Evolutionary conservation across 2,888 invertebrate species (phyloP), one percentile per base, ranked within the genome.

Genomic region (Anthophora plumipes): DNA sequence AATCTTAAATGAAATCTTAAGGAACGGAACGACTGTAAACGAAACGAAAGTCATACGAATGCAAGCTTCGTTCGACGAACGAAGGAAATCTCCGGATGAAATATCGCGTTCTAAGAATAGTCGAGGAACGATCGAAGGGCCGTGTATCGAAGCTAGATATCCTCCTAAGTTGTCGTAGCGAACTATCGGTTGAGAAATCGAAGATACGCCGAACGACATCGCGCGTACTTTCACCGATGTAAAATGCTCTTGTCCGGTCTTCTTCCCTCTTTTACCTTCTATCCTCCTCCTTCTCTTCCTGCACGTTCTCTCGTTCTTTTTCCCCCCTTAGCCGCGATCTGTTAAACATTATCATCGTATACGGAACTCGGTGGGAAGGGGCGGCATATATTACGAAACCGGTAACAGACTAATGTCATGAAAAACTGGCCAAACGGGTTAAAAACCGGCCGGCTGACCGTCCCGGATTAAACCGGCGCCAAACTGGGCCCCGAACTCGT

Each of bases 371-470:
- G 72, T 64, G 79, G 77, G 83, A 86, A 84, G 85, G 81, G 82
- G 79, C 82, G 79, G 82, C 84, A 81, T 85, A 84, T 79, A 87
- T 87, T 87, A 87, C 74, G 85, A 87, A 87, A 87, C 88, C 87
- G 82, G 85, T 87, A 87, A 87, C 84, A 77, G 85, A 72, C 64
- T 87, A 87, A 87, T 87, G 81, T 85, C 80, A 85, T 81, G 87
- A 84, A 87, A n/a, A 85, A 87, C 85, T 87, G 84, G 84, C 85
- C 84, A 77, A 77, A 87, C 87, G 77, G 76, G 87, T 87, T 87
- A 84, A 85, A 84, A 87, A 87, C 85, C 84, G 85, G 85, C 80
- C 77, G 70, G 80, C 74, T 84, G 87, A 85, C 82, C 87, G 82
- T 87, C 80, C 70, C 54, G 78, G 60, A 59, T 71, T 84, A 77